Evolutionary conservation across 2,888 invertebrate genomes (phyloP).

Genomic region (Erebia palarica): DNA sequence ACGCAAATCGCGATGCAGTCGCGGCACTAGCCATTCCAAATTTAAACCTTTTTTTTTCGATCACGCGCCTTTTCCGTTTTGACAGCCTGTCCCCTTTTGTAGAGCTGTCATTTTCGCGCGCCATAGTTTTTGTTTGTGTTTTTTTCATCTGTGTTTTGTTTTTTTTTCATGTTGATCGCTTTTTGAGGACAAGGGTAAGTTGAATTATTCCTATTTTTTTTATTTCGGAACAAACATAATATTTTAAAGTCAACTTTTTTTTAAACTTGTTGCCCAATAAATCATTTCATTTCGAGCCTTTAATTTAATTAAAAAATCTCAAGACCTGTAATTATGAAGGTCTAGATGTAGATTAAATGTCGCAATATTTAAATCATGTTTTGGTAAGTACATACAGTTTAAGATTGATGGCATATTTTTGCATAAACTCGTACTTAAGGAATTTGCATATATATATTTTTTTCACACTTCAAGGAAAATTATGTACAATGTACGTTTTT

Average conservation of each 20-base stretch:
- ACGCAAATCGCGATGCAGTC: constrained; percentile 68
- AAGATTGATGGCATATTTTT: neutral
- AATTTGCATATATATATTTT: no score
- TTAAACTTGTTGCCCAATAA: neutral
- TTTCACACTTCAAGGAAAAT: no score
- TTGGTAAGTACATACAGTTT: neutral
- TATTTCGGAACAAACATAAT: neutral
- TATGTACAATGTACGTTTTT: no score
- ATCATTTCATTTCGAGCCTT: neutral
- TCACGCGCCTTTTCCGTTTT: constrained; percentile 37
- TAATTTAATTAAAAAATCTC: neutral
- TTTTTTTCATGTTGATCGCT: constrained; percentile 22
- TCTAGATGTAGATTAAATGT: neutral
- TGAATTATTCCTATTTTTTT: constrained; percentile 22
- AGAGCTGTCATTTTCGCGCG: constrained; percentile 58
- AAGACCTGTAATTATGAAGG: neutral
- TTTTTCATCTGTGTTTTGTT: constrained; percentile 27
- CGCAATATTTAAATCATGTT: neutral
- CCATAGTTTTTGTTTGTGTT: constrained; percentile 46
- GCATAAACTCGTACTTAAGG: neutral
- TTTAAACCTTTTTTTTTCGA: constrained; percentile 43
- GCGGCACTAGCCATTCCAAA: constrained; percentile 62
- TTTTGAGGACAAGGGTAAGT: constrained; percentile 30
- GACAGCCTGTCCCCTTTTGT: constrained; percentile 45
- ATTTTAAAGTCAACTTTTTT: neutral